Evolutionary conservation across 1,140 invertebrate species (phyloP).

Genomic region (Anastrepha ludens): DNA sequence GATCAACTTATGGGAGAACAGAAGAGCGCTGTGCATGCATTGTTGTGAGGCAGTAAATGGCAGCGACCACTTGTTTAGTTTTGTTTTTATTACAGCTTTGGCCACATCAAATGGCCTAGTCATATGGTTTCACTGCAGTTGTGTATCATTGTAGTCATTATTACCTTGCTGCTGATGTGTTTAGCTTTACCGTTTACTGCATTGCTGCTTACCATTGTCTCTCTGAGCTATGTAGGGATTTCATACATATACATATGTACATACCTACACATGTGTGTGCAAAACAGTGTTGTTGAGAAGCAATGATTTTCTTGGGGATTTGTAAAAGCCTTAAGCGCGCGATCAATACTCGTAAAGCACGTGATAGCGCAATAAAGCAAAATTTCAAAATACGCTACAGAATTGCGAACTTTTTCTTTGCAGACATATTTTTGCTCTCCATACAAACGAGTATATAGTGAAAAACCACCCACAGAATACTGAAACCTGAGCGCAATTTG

Average conservation of each 20-base stretch:
- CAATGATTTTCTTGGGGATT: slow-evolving; percentile 3
- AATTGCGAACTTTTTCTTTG: too few relatives aligned
- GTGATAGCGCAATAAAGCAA: not conserved
- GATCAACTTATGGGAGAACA: not conserved
- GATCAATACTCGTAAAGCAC: slow-evolving; percentile 13
- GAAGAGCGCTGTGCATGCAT: not conserved
- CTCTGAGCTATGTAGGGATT: slow-evolving; percentile 26
- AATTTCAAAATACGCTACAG: too few relatives aligned
- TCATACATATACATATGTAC: not conserved
- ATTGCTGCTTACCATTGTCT: not conserved
- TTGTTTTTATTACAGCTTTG: slow-evolving; percentile 24
- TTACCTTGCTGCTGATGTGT: not conserved
- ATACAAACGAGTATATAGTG: too few relatives aligned
- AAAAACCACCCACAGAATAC: too few relatives aligned
- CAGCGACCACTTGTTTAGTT: slow-evolving; percentile 38
- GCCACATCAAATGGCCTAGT: slow-evolving; percentile 28
- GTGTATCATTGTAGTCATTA: not conserved
- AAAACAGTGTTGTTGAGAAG: not conserved
- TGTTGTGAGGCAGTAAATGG: not conserved
- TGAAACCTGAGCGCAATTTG: too few relatives aligned
- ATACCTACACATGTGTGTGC: too few relatives aligned
- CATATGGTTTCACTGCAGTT: slow-evolving; percentile 50
- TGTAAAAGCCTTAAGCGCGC: not conserved
- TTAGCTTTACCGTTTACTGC: slow-evolving; percentile 26
- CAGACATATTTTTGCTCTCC: too few relatives aligned